Evolutionary conservation across 2,888 invertebrate genomes (phyloP).

Genomic region (Xanthorhoe spadicearia): DNA sequence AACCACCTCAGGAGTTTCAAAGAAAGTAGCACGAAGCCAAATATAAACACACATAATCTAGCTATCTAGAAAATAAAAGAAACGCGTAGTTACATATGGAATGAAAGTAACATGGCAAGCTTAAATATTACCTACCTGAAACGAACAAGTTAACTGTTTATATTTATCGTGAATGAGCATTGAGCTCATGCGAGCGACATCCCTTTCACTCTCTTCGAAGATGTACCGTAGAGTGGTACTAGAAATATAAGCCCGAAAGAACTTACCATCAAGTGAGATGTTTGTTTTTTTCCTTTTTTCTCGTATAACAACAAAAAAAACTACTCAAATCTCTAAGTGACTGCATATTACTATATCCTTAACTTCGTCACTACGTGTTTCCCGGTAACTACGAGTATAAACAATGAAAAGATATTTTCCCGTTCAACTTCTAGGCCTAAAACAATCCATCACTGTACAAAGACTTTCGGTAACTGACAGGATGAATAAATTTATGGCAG

Average conservation of each 20-base stretch:
- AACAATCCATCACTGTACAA: slow-evolving; percentile 23
- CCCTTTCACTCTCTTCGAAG: neutral
- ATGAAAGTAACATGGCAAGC: neutral
- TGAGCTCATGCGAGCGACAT: neutral
- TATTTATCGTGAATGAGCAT: neutral
- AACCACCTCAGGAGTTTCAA: neutral
- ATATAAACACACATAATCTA: neutral
- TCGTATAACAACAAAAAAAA: slow-evolving; percentile 33
- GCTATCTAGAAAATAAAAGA: neutral
- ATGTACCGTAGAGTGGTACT: neutral
- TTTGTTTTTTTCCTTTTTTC: slow-evolving; percentile 26
- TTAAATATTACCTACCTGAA: neutral
- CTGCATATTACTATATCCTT: slow-evolving; percentile 25
- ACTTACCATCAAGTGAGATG: slow-evolving; percentile 29
- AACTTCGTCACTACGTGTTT: neutral
- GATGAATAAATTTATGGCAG: slow-evolving; percentile 26
- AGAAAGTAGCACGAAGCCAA: neutral
- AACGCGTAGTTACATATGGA: neutral
- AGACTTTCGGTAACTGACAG: slow-evolving; percentile 29
- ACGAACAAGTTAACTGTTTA: neutral
- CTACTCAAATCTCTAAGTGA: slow-evolving; percentile 20
- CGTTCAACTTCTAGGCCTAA: slow-evolving; percentile 9
- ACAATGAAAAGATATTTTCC: slow-evolving; percentile 5
- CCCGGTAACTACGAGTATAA: slow-evolving; percentile 1
- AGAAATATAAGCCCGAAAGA: neutral